Conservation (phyloP, 2,797 vertebrate genomes). For the Gadopsis bispinosus region DNA sequence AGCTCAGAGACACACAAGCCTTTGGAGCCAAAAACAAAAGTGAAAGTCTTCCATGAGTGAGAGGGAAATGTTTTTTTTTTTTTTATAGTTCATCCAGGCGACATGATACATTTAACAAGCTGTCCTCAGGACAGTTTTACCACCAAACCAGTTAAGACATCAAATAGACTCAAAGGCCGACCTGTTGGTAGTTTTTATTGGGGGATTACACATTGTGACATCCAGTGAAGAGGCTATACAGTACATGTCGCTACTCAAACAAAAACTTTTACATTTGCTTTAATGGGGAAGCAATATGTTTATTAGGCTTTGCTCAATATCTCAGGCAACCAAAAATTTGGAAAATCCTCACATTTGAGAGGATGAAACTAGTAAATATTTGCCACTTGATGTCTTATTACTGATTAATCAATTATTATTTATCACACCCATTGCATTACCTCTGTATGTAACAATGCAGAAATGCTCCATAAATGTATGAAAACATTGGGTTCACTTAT, state of each 20-base stretch:
- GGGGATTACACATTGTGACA: neutral
- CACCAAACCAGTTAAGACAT: constrained; percentile 32
- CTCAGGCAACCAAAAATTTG: neutral
- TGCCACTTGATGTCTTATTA: neutral
- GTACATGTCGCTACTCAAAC: neutral
- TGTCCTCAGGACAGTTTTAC: constrained; percentile 61
- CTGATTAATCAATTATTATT: neutral
- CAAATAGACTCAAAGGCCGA: constrained; percentile 10
- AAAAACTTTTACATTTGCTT: neutral
- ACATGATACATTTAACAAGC: constrained; percentile 52
- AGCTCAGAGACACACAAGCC: neutral
- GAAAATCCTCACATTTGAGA: no score
- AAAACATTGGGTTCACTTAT: neutral
- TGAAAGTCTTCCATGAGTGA: constrained; percentile 5
- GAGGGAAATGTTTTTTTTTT: constrained; percentile 5
- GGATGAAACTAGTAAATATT: neutral
- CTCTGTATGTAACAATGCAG: neutral
- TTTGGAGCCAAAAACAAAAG: constrained; percentile 24
- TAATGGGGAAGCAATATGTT: neutral
- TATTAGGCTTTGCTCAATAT: neutral
- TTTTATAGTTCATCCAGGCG: constrained; percentile 26
- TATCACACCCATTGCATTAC: neutral
- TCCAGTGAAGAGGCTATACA: neutral
- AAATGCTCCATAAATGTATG: neutral
- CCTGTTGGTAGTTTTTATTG: constrained; percentile 13